These are phyloP conservation scores for Hypothenemus hampei DNA, from an alignment of 1,140 invertebrate species.

Conservation along the genomic window DNA sequence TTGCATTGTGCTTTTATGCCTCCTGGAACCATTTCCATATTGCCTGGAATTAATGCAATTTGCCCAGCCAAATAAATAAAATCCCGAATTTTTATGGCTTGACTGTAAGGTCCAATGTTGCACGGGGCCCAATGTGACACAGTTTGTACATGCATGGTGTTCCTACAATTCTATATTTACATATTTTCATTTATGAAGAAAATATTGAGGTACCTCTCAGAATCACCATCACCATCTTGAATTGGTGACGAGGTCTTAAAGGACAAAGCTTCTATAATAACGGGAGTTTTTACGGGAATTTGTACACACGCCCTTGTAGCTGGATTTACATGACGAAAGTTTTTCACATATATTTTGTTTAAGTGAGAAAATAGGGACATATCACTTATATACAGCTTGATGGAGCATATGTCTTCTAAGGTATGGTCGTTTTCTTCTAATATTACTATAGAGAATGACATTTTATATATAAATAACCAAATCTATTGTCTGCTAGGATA, in stretches of 20 bases:
- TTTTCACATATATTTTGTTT: slow-evolving; percentile 72
- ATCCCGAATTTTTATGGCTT: slow-evolving; percentile 74
- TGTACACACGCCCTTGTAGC: slow-evolving; percentile 85
- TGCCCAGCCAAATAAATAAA: slow-evolving; percentile 86
- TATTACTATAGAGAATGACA: slow-evolving; percentile 28
- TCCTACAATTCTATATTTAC: slow-evolving; percentile 42
- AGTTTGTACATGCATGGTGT: slow-evolving; percentile 88
- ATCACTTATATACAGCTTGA: slow-evolving; percentile 76
- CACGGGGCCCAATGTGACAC: slow-evolving; percentile 95
- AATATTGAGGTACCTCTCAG: slow-evolving; percentile 40
- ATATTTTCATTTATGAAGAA: no score
- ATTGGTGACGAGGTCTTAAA: slow-evolving; percentile 50
- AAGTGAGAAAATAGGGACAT: slow-evolving; percentile 73
- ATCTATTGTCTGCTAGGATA: no score
- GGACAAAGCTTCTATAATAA: slow-evolving; percentile 75
- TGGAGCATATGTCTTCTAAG: slow-evolving; percentile 66
- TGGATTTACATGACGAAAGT: slow-evolving; percentile 75
- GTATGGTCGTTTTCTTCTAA: slow-evolving; percentile 50
- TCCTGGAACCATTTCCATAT: slow-evolving; percentile 64
- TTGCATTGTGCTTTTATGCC: slow-evolving; percentile 73
- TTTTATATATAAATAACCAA: no score
- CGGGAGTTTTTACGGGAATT: slow-evolving; percentile 67
- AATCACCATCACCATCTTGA: slow-evolving; percentile 26
- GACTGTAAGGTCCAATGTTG: slow-evolving; percentile 94
- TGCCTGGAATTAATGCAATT: slow-evolving; percentile 83